A percentile compares a stretch with the other conserved stretches of the same genome.
Evolutionary conservation across 2,888 invertebrate species (phyloP).

Genomic region (Eurytoma adleriae): DNA sequence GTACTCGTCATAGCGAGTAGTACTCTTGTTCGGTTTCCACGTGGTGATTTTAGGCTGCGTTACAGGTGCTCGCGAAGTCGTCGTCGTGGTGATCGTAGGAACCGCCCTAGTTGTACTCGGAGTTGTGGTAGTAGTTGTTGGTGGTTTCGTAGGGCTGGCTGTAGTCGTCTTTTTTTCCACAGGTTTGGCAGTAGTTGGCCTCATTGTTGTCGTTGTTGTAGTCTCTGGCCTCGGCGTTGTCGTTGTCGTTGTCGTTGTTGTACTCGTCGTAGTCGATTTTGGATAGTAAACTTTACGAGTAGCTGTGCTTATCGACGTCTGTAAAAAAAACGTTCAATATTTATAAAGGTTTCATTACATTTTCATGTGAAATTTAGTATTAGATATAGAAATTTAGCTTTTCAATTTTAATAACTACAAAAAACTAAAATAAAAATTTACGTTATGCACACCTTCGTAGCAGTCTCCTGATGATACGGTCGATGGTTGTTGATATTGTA

Average conservation of each 20-base stretch:
- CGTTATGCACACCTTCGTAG: slow-evolving; percentile 42
- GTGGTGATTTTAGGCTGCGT: slow-evolving; percentile 72
- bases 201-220: slow-evolving; percentile 56
- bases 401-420: background rate
- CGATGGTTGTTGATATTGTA: slow-evolving; percentile 73
- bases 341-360: too few relatives aligned
- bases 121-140: slow-evolving; percentile 57
- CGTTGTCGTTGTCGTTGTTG: slow-evolving; percentile 56
- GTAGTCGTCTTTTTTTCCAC: slow-evolving; percentile 59
- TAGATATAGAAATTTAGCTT: background rate
- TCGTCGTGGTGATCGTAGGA: slow-evolving; percentile 64
- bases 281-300: slow-evolving; percentile 52
- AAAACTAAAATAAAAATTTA: background rate
- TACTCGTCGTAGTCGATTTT: slow-evolving; percentile 57
- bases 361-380: too few relatives aligned
- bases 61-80: slow-evolving; percentile 62
- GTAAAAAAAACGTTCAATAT: background rate
- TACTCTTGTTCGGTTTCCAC: slow-evolving; percentile 65
- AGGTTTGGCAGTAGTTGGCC: slow-evolving; percentile 50
- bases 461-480: slow-evolving; percentile 63
- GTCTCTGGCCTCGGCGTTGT: slow-evolving; percentile 52
- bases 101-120: slow-evolving; percentile 71
- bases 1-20: slow-evolving; percentile 58
- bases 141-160: slow-evolving; percentile 57
- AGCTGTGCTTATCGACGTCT: slow-evolving; percentile 52